Evolutionary conservation across 2,888 invertebrate genomes (phyloP).

Genomic region (Venusia cambrica): DNA sequence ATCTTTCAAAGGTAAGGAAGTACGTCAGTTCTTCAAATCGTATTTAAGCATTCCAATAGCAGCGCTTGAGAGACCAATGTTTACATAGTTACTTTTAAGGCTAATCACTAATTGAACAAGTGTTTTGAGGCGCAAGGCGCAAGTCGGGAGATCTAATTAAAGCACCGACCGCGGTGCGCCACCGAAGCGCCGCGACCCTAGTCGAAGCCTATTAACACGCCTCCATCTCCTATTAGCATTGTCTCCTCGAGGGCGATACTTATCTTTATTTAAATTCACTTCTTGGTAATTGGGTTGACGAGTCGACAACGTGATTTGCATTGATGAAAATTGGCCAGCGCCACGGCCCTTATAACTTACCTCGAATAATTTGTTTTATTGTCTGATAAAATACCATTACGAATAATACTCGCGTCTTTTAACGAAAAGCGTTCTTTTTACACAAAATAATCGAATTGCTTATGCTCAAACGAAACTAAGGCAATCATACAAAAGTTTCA

Average conservation of each 20-base stretch:
- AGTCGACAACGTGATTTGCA: conserved; percentile 82
- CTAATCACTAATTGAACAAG: conserved; percentile 78
- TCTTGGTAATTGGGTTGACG: conserved; percentile 82
- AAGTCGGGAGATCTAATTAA: conserved; percentile 78
- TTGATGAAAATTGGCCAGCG: conserved; percentile 78
- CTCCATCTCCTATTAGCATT: conserved; percentile 79
- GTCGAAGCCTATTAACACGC: conserved; percentile 77
- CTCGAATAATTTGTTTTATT: conserved; percentile 70
- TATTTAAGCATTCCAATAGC: conserved; percentile 20
- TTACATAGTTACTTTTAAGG: conserved; percentile 62
- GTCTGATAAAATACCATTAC: conserved; percentile 51
- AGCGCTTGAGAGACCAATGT: conserved; percentile 27
- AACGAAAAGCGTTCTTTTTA: not conserved
- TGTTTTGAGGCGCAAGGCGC: conserved; percentile 72
- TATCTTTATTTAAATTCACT: conserved; percentile 82
- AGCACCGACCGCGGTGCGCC: conserved; percentile 66
- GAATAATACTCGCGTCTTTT: conserved; percentile 8
- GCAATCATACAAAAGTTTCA: conserved; percentile 14
- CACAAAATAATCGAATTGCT: not conserved
- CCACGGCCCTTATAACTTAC: conserved; percentile 59
- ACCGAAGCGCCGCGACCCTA: conserved; percentile 49
- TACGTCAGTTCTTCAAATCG: too few relatives aligned
- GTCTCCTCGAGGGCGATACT: conserved; percentile 80
- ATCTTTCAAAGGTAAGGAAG: too few relatives aligned
- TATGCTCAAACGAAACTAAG: conserved; percentile 3